Percentiles rank a stretch among this genome's conserved stretches.
Evolutionary conservation across 2,113 vertebrate genomes (phyloP).

Genomic region (Rhadina sibilatrix): DNA sequence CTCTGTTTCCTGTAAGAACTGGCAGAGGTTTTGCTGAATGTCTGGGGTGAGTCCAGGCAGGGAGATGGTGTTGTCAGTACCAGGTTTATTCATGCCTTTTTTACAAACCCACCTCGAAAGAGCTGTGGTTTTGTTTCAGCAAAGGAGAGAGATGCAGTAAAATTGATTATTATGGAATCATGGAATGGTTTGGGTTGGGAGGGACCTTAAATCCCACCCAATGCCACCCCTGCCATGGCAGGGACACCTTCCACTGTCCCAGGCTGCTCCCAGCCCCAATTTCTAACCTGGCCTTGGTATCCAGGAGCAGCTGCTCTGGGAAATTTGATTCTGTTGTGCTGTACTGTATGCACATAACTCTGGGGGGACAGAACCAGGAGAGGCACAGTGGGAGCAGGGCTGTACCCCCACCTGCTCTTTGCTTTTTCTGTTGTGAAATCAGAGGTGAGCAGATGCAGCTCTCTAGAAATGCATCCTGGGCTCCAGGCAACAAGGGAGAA

Average conservation of each 20-base stretch:
- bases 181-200: neutral
- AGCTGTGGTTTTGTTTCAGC: neutral
- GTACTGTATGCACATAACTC: neutral
- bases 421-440: neutral
- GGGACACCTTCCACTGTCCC: neutral
- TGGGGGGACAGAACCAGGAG: neutral
- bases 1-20: neutral
- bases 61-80: neutral
- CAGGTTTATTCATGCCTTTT: neutral
- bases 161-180: neutral
- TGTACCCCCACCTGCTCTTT: neutral
- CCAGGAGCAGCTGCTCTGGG: neutral
- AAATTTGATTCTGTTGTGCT: rapidly evolving
- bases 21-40: neutral
- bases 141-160: neutral
- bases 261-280: neutral
- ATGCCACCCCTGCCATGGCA: neutral
- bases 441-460: neutral
- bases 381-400: neutral
- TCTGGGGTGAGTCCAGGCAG: rapidly evolving
- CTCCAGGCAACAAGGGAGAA: neutral
- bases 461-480: neutral
- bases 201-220: neutral
- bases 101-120: neutral
- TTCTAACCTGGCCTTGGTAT: neutral